phyloP scores from a whole-genome alignment of 2,888 invertebrate genomes.

The Anaspis maculata region DNA sequence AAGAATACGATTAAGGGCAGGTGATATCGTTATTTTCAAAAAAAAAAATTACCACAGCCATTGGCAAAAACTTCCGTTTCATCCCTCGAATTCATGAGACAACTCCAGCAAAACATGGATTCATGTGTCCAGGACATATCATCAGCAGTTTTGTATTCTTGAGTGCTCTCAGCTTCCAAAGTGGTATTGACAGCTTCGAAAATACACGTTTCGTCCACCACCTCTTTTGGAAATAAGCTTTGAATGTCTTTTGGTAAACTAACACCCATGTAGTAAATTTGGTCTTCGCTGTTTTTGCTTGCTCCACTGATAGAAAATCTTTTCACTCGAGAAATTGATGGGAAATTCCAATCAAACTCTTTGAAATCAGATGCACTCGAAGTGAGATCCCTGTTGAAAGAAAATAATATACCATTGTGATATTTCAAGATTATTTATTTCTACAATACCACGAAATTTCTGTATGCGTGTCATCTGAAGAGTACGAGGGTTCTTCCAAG shows the following conservation, averaged over 20 bases:
- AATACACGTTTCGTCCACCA: not conserved
- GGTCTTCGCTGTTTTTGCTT: constrained; percentile 33
- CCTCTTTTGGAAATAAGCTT: constrained; percentile 49
- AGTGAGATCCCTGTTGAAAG: constrained; percentile 16
- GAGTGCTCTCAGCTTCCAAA: too few species aligned
- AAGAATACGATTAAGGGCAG: too few species aligned
- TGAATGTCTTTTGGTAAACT: constrained; percentile 60
- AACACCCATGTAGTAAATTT: constrained; percentile 67
- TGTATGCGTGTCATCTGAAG: constrained; percentile 15
- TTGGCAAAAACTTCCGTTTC: not conserved
- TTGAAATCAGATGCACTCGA: constrained; percentile 17
- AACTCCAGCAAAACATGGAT: not conserved
- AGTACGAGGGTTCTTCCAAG: constrained; percentile 10
- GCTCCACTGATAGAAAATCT: constrained; percentile 28
- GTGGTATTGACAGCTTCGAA: not conserved
- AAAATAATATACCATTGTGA: constrained; percentile 16
- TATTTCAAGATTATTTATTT: constrained; percentile 15
- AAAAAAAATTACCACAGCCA: too few species aligned
- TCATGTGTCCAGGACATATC: not conserved
- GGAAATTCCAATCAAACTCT: constrained; percentile 23
- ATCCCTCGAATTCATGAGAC: not conserved
- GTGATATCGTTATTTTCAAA: too few species aligned
- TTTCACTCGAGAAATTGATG: constrained; percentile 33
- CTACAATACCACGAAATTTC: constrained; percentile 16
- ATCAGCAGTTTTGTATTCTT: not conserved